Evolutionary conservation across 2,113 vertebrate genomes (phyloP).

Genomic region (Ophiodon elongatus): DNA sequence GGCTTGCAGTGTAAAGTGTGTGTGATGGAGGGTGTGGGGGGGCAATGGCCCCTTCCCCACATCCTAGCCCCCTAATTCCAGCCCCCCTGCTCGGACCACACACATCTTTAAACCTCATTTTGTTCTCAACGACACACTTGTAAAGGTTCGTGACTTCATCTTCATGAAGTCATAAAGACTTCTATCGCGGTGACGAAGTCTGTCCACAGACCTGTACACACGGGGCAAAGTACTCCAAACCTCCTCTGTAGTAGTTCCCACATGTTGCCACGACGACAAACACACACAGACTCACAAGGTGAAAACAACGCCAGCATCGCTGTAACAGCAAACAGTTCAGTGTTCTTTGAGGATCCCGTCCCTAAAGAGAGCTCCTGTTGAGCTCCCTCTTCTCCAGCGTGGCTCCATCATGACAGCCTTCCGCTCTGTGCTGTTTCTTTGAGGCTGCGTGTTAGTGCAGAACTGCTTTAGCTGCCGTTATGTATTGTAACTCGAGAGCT

Average conservation of each 20-base stretch:
- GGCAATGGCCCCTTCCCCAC: background rate
- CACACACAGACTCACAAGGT: background rate
- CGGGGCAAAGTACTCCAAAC: background rate
- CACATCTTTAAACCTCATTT: background rate
- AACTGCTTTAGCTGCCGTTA: background rate
- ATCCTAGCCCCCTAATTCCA: background rate
- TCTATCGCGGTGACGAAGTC: background rate
- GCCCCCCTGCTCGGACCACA: no score
- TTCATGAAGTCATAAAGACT: no score
- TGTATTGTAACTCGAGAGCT: background rate
- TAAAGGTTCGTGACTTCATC: background rate
- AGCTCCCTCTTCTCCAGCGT: background rate
- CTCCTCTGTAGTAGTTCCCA: background rate
- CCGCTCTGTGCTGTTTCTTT: background rate
- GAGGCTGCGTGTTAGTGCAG: background rate
- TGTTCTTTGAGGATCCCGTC: slow-evolving; percentile 21
- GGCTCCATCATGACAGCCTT: background rate
- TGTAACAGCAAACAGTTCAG: slow-evolving; percentile 7
- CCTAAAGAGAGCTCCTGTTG: background rate
- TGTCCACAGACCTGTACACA: background rate
- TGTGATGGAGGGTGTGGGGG: no score
- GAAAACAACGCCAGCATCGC: background rate
- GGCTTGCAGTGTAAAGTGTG: background rate
- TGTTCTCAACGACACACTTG: background rate
- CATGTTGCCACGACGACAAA: background rate